A percentile compares a stretch with the other conserved stretches of the same genome.
phyloP scores from a whole-genome alignment of 2,797 vertebrate species.

The Phoxinus dragarum region DNA sequence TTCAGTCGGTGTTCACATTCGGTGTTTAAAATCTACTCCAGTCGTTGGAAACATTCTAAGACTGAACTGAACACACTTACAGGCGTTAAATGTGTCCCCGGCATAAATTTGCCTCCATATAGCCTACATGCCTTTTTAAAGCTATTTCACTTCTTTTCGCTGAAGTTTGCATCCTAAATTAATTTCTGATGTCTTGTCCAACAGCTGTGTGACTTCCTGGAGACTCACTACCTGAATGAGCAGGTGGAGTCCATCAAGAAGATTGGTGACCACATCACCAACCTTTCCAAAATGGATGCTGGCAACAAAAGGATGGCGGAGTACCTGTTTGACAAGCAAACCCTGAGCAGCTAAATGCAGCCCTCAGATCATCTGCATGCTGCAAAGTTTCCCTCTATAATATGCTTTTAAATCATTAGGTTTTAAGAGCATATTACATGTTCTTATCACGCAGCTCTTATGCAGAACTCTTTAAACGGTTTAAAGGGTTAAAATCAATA shows the following conservation, averaged over 20 bases:
- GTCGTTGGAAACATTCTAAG: no score
- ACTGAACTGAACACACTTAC: no score
- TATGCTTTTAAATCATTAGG: no score
- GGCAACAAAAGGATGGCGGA: constrained; percentile 84
- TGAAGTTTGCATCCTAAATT: background rate
- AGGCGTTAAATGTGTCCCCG: no score
- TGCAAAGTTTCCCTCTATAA: background rate
- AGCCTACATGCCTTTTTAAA: background rate
- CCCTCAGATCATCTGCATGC: rapidly evolving
- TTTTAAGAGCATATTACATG: background rate
- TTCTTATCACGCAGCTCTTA: background rate
- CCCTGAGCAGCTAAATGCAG: constrained; percentile 71
- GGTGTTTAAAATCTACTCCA: no score
- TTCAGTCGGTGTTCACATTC: no score
- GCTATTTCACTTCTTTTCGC: no score
- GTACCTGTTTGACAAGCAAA: constrained; percentile 89
- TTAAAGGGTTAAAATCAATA: no score
- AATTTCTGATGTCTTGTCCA: background rate
- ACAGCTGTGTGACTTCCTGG: constrained; percentile 87
- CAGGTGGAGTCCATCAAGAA: constrained; percentile 88
- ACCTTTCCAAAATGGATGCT: constrained; percentile 84
- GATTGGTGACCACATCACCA: constrained; percentile 83
- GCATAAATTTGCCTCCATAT: background rate
- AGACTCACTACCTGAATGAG: constrained; percentile 86
- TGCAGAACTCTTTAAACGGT: background rate